Percentiles rank a stretch among this genome's conserved stretches.
Evolutionary conservation across 2,797 vertebrate genomes (phyloP).

Genomic region (Halcyon smyrnensis): DNA sequence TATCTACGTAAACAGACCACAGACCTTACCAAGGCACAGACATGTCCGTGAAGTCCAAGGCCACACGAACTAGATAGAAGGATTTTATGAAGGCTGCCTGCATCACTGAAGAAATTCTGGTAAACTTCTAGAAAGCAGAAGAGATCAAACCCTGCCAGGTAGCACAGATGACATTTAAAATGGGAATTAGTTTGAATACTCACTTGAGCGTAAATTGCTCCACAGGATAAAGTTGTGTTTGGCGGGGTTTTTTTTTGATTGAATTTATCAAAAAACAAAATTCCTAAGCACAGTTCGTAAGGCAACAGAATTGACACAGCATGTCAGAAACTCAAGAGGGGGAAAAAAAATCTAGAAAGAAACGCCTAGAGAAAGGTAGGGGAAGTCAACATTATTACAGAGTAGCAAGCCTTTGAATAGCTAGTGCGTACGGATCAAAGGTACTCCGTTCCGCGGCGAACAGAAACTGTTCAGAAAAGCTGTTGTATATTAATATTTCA

Average conservation of each 20-base stretch:
- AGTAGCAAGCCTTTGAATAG: background rate
- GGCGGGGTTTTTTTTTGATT: background rate
- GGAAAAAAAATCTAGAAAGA: background rate
- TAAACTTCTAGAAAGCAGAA: conserved; percentile 1
- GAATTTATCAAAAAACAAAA: background rate
- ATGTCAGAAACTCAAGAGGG: background rate
- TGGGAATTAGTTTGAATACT: background rate
- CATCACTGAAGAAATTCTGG: background rate
- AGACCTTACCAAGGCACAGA: conserved; percentile 3
- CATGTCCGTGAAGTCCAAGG: conserved; percentile 64
- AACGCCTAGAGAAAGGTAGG: background rate
- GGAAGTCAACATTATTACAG: background rate
- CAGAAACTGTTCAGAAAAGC: background rate
- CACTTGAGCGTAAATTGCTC: background rate
- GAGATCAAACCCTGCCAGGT: background rate
- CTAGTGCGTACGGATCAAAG: background rate
- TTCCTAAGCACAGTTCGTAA: background rate
- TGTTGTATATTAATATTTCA: background rate
- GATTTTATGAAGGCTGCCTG: conserved; percentile 52
- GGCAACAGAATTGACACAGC: background rate
- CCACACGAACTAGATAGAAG: background rate
- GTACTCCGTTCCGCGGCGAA: background rate
- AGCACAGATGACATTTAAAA: background rate
- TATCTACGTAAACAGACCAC: conserved; percentile 60
- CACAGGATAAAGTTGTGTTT: background rate